Conservation (phyloP, 2,113 vertebrate genomes). For the Salvelinus alpinus region DNA sequence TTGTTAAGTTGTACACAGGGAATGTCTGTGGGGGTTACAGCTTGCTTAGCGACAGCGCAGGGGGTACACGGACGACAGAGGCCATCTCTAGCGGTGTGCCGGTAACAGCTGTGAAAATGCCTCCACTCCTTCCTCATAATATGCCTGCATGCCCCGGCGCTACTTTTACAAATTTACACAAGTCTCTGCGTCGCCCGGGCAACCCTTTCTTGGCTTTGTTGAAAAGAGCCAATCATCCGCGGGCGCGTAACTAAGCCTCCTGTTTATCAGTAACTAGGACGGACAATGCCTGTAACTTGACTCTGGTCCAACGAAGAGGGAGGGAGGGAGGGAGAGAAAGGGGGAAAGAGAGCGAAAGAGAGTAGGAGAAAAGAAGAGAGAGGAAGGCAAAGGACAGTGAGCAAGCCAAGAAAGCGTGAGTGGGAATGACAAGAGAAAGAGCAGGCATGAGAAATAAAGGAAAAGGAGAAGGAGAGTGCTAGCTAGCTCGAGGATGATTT, state of each 20-base stretch:
- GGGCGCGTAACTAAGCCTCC: constrained; percentile 53
- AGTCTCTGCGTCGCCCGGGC: constrained; percentile 45
- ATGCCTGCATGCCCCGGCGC: not conserved
- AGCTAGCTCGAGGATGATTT: constrained; percentile 16
- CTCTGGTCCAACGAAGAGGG: constrained; percentile 20
- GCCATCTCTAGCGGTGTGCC: constrained; percentile 4
- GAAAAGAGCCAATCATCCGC: constrained; percentile 53
- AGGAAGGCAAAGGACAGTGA: constrained; percentile 6
- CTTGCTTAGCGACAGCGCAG: not conserved
- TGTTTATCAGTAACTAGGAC: constrained; percentile 62
- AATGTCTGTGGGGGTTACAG: too few species aligned
- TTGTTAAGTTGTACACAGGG: too few species aligned
- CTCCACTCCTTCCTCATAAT: constrained; percentile 23
- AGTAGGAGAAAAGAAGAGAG: not conserved
- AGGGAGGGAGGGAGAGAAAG: not conserved
- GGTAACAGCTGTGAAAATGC: constrained; percentile 39
- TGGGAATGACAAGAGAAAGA: constrained; percentile 5
- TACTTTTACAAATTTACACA: constrained; percentile 54
- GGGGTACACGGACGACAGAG: not conserved
- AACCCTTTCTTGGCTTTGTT: constrained; percentile 43
- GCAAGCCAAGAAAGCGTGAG: not conserved
- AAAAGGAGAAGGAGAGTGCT: not conserved
- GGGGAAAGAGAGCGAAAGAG: not conserved
- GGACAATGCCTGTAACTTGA: constrained; percentile 45
- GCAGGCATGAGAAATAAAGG: not conserved